A percentile compares a stretch with the other conserved stretches of the same genome.
phyloP scores from a whole-genome alignment of 2,888 invertebrate genomes.

The Pseudanteris insignis region DNA sequence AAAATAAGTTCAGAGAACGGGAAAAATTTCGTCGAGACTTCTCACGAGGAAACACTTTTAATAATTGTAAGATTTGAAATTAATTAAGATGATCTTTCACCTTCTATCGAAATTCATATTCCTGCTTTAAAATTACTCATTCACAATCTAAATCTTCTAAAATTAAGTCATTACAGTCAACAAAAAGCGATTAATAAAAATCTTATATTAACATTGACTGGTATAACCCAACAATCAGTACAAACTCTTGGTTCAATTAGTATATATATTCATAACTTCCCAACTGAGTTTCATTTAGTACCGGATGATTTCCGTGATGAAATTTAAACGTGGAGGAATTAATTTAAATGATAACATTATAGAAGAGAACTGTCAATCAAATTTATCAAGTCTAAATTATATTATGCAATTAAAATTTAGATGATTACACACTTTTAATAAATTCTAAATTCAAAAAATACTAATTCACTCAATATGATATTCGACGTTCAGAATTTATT shows the following conservation, averaged over 20 bases:
- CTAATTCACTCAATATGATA: too few relatives aligned
- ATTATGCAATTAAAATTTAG: too few relatives aligned
- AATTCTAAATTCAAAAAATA: too few relatives aligned
- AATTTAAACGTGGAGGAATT: too few relatives aligned
- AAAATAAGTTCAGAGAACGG: not conserved
- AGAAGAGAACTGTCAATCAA: too few relatives aligned
- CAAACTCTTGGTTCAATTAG: too few relatives aligned
- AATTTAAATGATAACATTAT: too few relatives aligned
- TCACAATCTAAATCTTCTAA: not conserved
- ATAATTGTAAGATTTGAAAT: not conserved
- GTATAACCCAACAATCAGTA: not conserved
- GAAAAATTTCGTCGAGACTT: not conserved
- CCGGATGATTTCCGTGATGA: not conserved
- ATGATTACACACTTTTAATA: too few relatives aligned
- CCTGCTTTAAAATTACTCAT: not conserved
- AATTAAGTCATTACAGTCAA: not conserved
- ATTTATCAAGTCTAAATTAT: too few relatives aligned
- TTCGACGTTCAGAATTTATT: too few relatives aligned
- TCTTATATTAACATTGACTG: not conserved
- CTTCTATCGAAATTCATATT: not conserved
- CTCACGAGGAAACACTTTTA: not conserved
- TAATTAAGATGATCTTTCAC: not conserved
- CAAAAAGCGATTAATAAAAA: not conserved
- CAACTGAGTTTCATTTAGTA: not conserved
- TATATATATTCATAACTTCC: too few relatives aligned